Percentiles rank a stretch among this genome's conserved stretches.
phyloP scores from a whole-genome alignment of 2,888 invertebrate species.

The Folsomia candida region DNA sequence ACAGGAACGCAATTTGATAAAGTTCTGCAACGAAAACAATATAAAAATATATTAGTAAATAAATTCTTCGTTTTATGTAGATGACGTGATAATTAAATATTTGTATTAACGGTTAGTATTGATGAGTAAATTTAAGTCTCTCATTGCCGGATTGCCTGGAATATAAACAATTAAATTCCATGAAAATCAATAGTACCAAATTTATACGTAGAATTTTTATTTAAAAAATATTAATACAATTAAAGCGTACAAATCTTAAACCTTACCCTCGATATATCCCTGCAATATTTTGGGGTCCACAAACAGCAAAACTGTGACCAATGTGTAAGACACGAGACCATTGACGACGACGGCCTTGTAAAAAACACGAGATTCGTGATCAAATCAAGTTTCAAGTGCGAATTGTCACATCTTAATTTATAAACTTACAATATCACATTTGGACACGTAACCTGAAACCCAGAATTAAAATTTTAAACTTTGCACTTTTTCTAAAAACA shows the following conservation, averaged over 20 bases:
- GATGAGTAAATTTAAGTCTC: conserved; percentile 29
- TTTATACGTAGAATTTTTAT: no score
- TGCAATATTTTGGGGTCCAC: neutral
- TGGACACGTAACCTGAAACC: conserved; percentile 44
- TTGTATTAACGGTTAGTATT: conserved; percentile 26
- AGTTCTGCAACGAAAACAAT: conserved; percentile 17
- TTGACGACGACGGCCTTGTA: conserved; percentile 37
- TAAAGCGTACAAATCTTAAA: no score
- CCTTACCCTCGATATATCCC: neutral
- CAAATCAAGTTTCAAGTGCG: no score
- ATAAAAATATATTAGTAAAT: neutral
- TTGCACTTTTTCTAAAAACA: no score
- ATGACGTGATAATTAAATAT: neutral
- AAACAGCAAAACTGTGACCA: conserved; percentile 39
- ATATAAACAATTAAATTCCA: no score
- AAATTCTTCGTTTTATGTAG: neutral
- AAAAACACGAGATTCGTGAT: neutral
- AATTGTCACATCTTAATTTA: conserved; percentile 1
- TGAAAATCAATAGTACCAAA: no score
- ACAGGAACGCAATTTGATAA: conserved; percentile 37
- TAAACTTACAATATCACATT: conserved; percentile 44
- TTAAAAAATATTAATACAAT: no score
- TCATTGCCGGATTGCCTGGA: conserved; percentile 33
- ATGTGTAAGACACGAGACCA: conserved; percentile 30
- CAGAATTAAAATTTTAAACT: no score